phyloP scores from a whole-genome alignment of 2,797 vertebrate genomes.

The Catamblyrhynchus diadema region DNA sequence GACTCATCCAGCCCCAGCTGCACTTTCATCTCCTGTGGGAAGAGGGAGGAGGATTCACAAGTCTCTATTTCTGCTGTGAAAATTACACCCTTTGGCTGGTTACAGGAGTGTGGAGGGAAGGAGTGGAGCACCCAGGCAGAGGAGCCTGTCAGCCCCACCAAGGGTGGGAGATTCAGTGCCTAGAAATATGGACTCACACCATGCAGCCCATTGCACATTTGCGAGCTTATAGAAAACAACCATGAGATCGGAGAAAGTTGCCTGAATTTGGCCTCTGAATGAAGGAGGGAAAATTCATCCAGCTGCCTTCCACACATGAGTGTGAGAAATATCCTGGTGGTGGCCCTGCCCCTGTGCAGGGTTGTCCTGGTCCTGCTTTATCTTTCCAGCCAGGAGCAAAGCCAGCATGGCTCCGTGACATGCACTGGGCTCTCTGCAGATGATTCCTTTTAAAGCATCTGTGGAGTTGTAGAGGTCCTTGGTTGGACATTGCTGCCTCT shows the following conservation, averaged over 20 bases:
- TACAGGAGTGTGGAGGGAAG: neutral
- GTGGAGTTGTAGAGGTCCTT: neutral
- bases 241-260: neutral
- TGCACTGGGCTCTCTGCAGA: neutral
- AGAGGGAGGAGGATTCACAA: neutral
- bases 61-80: neutral
- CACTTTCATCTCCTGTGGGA: neutral
- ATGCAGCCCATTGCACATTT: neutral
- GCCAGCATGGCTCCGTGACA: accelerated
- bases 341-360: neutral
- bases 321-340: neutral
- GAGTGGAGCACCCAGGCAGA: neutral
- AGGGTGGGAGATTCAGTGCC: neutral
- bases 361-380: neutral
- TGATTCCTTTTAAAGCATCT: neutral
- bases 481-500: neutral
- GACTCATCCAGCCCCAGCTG: slow-evolving; percentile 59
- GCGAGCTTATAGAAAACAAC: neutral
- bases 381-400: neutral
- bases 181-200: neutral
- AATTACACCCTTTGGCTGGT: neutral
- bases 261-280: neutral
- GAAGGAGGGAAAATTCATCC: neutral
- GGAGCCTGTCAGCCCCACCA: neutral
- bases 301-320: accelerated